Evolutionary conservation across 2,888 invertebrate genomes (phyloP), one percentile per base, ranked within the genome.

Genomic region (Rotaria socialis): DNA sequence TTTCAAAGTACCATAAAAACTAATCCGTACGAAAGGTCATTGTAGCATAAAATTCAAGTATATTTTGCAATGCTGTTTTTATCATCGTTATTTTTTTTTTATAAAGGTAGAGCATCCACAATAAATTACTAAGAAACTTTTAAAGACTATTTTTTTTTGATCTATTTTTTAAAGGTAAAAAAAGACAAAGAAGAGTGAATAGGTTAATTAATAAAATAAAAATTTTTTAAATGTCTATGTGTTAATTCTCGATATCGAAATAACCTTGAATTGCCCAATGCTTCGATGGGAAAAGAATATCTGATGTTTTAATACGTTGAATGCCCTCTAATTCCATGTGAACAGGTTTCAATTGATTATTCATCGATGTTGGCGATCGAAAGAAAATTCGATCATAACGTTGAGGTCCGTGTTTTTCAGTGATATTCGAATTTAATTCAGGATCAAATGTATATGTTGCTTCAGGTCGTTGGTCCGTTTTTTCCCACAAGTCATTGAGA

Each of bases 241-340:
- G 35, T 41, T 35, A 67, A 35, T 5, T 67, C 6, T 67, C 67
- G 19, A 67, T 19, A 35, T 67, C 67, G 5, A 67, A 67, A 67
- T 67, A 67, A 41, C 35, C 35, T 67, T 67, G 67, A 35, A 67
- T 27, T 19, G 67, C 67, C 67, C 67, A 67, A 67, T 67, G 67
- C 19, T 35, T 67, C 1, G 67, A 67, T 67, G 67, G 67, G 19
- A 67, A 67, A 35, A 35, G 11, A 5, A 1, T 41, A 35, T 27
- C 35, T 5, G 67, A 67, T 35, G 27, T 67, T 67, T 67, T 67
- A 16, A 67, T 67, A 67, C 35, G 67, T 67, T 67, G 35, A 35
- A 67, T 67, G 16, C 67, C 67, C 35, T 67, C 67, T 27, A 67
- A 35, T 67, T 67, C 67, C 67, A 67, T 67, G 19, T 67, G 67